Base-by-base conservation (phyloP, 2,797 vertebrate species). In the Macropodus opercularis region DNA sequence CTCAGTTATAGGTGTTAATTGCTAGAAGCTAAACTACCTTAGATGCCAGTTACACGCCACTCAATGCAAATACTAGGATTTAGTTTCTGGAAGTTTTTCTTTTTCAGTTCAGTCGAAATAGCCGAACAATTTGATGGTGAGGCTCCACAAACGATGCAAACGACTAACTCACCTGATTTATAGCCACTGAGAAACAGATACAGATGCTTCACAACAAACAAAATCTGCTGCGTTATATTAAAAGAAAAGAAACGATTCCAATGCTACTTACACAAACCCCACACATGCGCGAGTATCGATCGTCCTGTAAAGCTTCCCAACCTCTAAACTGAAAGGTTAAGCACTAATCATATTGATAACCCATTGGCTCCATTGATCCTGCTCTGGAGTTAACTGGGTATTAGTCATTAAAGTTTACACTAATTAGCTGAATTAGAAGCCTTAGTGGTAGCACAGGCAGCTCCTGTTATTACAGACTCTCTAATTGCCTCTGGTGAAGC, bases 301-400 rank as follows among this genome's bases (percentile, higher is more conserved):
- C 59, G 23, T 13, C 19, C 18, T 49, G 43, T 50, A 50, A 44
- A 40, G 46, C 41, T 27, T 8, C 14, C 26, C 7, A 27, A 56
- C 73, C 53, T 60, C 40, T 67, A 42, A 58, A 69, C 48, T 47
- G 29, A 79, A 74, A 82, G 73, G 72, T 79, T 71, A 84, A 79
- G 35, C 70, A 73, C 60, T 50, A 67, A 70, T 83, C 51, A 66
- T 74, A 87, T 77, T 49, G 60, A 81, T 72, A 78, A 64, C 49
- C 64, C 56, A 81, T 63, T 65, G 71, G 36, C 49, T 75, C 34
- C 18, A 80, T 85, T 64, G 80, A 85, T 84, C 69, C 40, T 56
- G 53, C 47, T 60, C 46, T 50, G 21, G 71, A 80, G 80, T 77
- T 87, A 87, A 87, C 85, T 81, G 70, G 59, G 67, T 61, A 71